phyloP scores from a whole-genome alignment of 2,888 invertebrate genomes.

The Ceramica pisi region DNA sequence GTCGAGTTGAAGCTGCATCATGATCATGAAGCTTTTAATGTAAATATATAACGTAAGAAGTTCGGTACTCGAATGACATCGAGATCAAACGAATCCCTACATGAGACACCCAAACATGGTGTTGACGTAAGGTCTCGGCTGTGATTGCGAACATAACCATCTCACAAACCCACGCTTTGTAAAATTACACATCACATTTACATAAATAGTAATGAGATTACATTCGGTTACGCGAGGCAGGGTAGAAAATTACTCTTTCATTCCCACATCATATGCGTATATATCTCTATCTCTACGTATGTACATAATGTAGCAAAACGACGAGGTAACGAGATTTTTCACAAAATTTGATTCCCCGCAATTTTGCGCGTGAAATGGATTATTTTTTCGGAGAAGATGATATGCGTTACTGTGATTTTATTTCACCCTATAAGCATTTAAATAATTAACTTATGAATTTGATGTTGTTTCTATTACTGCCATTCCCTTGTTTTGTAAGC shows the following conservation, averaged over 20 bases:
- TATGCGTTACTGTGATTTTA: constrained; percentile 75
- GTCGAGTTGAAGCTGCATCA: constrained; percentile 17
- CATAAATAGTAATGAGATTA: constrained; percentile 70
- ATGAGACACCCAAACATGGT: constrained; percentile 13
- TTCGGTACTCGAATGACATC: neutral
- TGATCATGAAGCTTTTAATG: constrained; percentile 1
- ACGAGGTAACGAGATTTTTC: constrained; percentile 83
- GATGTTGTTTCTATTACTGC: neutral
- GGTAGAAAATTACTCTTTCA: constrained; percentile 74
- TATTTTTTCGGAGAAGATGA: constrained; percentile 76
- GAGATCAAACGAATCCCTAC: constrained; percentile 16
- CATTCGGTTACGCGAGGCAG: constrained; percentile 67
- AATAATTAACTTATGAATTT: constrained; percentile 43
- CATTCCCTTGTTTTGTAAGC: neutral
- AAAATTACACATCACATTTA: constrained; percentile 66
- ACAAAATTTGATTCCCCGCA: constrained; percentile 85
- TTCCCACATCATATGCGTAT: constrained; percentile 73
- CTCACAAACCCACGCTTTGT: constrained; percentile 58
- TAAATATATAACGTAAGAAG: neutral
- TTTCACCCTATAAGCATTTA: constrained; percentile 60
- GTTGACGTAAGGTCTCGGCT: constrained; percentile 42
- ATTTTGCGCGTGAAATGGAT: constrained; percentile 80
- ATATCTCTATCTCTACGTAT: constrained; percentile 69
- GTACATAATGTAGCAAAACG: constrained; percentile 77
- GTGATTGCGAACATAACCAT: constrained; percentile 51